Evolutionary conservation across 1,140 invertebrate species (phyloP), one percentile per base, ranked within the genome.

Genomic region (Sycophila sp.): DNA sequence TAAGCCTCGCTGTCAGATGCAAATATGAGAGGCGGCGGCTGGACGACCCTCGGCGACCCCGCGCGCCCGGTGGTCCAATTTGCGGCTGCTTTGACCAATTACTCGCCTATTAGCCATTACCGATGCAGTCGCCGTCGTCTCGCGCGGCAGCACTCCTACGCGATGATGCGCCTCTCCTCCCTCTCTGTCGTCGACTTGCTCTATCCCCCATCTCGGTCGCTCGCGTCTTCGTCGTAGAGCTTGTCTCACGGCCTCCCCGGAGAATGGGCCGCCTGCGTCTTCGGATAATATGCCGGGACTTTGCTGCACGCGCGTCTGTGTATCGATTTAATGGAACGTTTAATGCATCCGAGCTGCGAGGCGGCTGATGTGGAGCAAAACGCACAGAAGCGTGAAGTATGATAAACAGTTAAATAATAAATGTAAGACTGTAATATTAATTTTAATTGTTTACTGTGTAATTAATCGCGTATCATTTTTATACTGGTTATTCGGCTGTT

Each of bases 61-160:
- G 64, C 64, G 70, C 19, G 15, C 42, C 24, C 76, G 78, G 79
- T 80, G 79, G 79, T 80, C 79, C 79, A 80, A 80, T 80, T 80
- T 80, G 78, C 79, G 79, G 79, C 73, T 71, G 77, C 78, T 80
- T 80, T 80, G 78, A 78, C 74, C 79, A 80, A 80, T 80, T 80
- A 80, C 71, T 17, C 59, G 63, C 6, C 72, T 73, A 78, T 80
- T 80, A 77, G 71, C 72, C 77, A 75, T 75, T 76, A 76, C 62
- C 73, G 69, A 77, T 70, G 69, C 30, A 19, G 24, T 24, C 28
- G 15, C 26, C 8, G 40, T 26, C 3, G 36, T 26, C 28, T 40
- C 69, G 63, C 67, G 58, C 69, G 66, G 69, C 64, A 74, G 72
- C 64, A 74, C 77, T 76, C 74, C 76, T 77, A 78, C 76, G 69